Base-by-base conservation (phyloP, 2,888 invertebrate species). In the Melangyna quadrimaculata region DNA sequence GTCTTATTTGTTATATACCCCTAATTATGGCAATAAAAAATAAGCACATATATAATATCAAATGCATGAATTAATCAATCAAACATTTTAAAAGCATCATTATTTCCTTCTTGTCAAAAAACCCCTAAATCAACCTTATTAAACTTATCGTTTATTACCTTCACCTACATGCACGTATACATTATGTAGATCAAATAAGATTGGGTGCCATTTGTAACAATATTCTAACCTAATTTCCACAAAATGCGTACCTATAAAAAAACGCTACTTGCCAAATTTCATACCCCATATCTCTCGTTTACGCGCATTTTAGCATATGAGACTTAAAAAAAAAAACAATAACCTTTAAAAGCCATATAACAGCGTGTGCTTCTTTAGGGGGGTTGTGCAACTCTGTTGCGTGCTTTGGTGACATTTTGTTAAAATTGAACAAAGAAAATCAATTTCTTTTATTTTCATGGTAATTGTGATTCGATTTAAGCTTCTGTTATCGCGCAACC, bases 401-500 rank as follows among this genome's bases (percentile, higher is more conserved):
- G 14, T 51, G 51, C 24, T 51, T 51, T n/a, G 10, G 29, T 17
- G 9, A 19, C 14, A 27, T 32, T 32, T 9, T 32, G 12, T 27
- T 0, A 40, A 40, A 61, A 27, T 27, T 61, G 27, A 73, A 37
- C 51, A 53, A 78, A 78, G 27, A 55, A 78, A 82, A 78, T 83
- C 69, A 78, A 83, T 83, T 74, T 74, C 65, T 71, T 71, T 79
- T 83, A 77, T 77, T 77, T 72, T 63, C 67, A 72, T 71, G 51
- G 43, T 43, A 80, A 80, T 72, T 72, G 48, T 75, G 57, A 80
- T 84, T 80, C 72, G 55, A 84, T 82, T 73, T 71, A 48, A 45
- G 51, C 43, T 45, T 27, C 27, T 71, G 61, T 70, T 61, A 70
- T 73, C 63, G 53, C 27, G 22, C 32, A 19, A 10, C 8, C 45